Conservation (phyloP, 2,888 invertebrate species). For the Onchidella celtica region DNA sequence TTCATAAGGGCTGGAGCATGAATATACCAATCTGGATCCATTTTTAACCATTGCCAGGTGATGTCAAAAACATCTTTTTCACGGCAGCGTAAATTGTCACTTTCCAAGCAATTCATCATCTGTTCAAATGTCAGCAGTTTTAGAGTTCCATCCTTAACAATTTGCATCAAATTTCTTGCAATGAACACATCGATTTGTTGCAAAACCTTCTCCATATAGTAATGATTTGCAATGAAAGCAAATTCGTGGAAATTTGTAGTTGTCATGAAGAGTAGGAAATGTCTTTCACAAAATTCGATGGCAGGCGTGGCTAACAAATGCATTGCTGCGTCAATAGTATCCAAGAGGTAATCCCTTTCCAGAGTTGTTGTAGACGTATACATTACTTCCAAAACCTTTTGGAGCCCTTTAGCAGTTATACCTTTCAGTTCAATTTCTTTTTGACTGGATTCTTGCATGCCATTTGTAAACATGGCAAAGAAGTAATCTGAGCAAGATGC, state of each 20-base stretch:
- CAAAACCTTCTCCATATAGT: conserved; percentile 79
- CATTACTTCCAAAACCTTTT: conserved; percentile 79
- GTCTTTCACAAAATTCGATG: conserved; percentile 79
- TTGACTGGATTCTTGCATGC: conserved; percentile 79
- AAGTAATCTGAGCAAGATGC: conserved; percentile 80
- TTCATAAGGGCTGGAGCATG: conserved; percentile 76
- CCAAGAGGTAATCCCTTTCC: conserved; percentile 80
- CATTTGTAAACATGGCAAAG: conserved; percentile 80
- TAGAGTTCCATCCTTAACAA: conserved; percentile 77
- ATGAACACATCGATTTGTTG: conserved; percentile 79
- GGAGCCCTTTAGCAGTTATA: conserved; percentile 78
- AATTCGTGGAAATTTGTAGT: conserved; percentile 80
- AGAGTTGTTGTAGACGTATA: conserved; percentile 79
- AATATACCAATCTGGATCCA: conserved; percentile 70
- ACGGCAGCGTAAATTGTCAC: conserved; percentile 74
- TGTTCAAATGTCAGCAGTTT: conserved; percentile 77
- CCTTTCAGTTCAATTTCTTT: conserved; percentile 79
- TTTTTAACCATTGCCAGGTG: conserved; percentile 79
- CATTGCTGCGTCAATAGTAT: conserved; percentile 79
- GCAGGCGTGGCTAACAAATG: conserved; percentile 79
- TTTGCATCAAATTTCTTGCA: conserved; percentile 78
- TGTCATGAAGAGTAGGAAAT: conserved; percentile 79
- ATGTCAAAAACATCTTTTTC: conserved; percentile 80
- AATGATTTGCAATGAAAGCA: conserved; percentile 79
- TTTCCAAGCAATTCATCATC: conserved; percentile 78